phyloP scores from a whole-genome alignment of 2,113 vertebrate species.

The Psettodes erumei region DNA sequence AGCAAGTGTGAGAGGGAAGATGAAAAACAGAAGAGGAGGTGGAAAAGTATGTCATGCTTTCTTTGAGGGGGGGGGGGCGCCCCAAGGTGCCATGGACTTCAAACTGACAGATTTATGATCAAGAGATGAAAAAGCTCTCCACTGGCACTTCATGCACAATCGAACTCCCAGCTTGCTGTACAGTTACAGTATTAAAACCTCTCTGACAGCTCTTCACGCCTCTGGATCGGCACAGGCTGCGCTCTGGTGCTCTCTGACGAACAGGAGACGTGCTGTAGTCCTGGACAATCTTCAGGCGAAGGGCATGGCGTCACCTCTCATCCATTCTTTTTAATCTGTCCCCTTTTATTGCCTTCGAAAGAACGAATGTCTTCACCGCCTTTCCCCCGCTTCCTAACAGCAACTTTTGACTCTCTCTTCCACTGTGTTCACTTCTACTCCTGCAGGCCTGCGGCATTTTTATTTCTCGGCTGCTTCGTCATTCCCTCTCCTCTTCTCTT shows the following conservation, averaged over 20 bases:
- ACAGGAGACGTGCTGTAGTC: conserved; percentile 19
- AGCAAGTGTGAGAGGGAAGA: conserved; percentile 56
- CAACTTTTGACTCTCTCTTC: conserved; percentile 41
- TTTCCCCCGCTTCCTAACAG: conserved; percentile 44
- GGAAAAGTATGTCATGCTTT: conserved; percentile 59
- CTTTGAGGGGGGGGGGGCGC: conserved; percentile 39
- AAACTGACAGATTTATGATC: conserved; percentile 49
- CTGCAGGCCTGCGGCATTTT: conserved; percentile 21
- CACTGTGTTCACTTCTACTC: conserved; percentile 31
- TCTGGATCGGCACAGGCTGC: conserved; percentile 1
- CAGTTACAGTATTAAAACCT: too few species aligned
- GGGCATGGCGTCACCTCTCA: background rate
- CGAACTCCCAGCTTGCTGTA: conserved; percentile 19
- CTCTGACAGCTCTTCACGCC: conserved; percentile 15
- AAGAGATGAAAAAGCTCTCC: conserved; percentile 39
- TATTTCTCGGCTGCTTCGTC: conserved; percentile 21
- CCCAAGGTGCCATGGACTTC: conserved; percentile 33
- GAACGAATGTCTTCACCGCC: conserved; percentile 20
- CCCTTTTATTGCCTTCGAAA: conserved; percentile 31
- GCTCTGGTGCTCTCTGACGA: conserved; percentile 10
- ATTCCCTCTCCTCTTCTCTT: conserved; percentile 6
- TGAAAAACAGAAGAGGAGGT: conserved; percentile 61
- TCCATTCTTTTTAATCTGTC: conserved; percentile 42
- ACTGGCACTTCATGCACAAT: conserved; percentile 18
- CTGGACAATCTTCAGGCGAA: conserved; percentile 36